Conservation (phyloP, 2,797 vertebrate genomes). For the Brachyalestes nurse region DNA sequence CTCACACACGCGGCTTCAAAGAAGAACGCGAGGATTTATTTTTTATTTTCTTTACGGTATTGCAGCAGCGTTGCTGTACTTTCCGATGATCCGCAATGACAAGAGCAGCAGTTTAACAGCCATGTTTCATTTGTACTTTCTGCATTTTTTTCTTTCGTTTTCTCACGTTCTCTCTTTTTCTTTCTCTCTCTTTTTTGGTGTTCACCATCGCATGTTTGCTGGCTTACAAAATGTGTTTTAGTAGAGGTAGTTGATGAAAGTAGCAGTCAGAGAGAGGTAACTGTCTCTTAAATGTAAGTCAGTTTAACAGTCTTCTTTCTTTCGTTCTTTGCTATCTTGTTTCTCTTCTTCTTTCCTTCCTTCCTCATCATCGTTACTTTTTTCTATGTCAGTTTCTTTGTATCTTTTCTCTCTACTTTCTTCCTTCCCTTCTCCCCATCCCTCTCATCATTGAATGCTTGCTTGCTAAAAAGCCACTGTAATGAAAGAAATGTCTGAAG, state of each 20-base stretch:
- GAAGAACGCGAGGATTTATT: neutral
- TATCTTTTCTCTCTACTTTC: neutral
- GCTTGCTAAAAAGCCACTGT: neutral
- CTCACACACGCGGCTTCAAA: slow-evolving; percentile 56
- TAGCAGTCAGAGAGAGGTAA: neutral
- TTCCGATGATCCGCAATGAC: neutral
- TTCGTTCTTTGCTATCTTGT: neutral
- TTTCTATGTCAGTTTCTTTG: neutral
- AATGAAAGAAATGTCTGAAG: slow-evolving; percentile 16
- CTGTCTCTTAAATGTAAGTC: too few species aligned
- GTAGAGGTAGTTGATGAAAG: neutral
- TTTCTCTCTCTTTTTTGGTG: neutral
- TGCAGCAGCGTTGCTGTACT: neutral
- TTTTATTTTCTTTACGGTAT: neutral
- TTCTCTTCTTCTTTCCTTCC: neutral
- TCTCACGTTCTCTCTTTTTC: neutral
- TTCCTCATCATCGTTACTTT: too few species aligned
- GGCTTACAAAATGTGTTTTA: neutral
- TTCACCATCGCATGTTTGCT: neutral
- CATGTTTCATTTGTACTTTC: neutral
- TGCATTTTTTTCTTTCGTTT: neutral
- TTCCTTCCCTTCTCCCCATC: too few species aligned
- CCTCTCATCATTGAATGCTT: neutral
- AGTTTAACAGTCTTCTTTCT: neutral
- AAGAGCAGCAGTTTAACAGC: neutral